Percentiles rank a stretch among this genome's conserved stretches.
Evolutionary conservation across 1,140 invertebrate species (phyloP).

Genomic region (Drosophila ambigua): DNA sequence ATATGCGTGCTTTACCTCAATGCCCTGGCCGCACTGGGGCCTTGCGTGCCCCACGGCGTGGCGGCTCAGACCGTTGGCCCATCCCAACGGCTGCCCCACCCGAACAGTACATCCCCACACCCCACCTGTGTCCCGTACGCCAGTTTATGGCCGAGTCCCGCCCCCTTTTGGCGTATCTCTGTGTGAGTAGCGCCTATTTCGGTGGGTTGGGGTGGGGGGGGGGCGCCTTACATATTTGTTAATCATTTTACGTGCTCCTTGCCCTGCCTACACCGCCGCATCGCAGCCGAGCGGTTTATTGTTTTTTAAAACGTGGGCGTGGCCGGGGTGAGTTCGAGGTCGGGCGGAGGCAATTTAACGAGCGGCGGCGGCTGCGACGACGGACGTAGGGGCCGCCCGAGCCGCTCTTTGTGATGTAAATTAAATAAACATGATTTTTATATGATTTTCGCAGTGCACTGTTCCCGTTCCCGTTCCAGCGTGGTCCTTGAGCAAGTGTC

Average conservation of each 20-base stretch:
- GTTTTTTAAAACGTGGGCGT: constrained; percentile 73
- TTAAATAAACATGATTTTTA: constrained; percentile 82
- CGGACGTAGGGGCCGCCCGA: not conserved
- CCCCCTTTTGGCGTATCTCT: constrained; percentile 7
- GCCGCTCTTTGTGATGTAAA: constrained; percentile 67
- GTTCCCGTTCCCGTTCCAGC: constrained; percentile 10
- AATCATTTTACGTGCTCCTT: constrained; percentile 67
- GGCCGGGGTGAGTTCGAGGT: constrained; percentile 3
- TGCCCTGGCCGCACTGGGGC: constrained; percentile 35
- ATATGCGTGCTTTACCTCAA: constrained; percentile 63
- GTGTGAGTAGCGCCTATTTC: constrained; percentile 38
- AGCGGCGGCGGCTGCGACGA: constrained; percentile 37
- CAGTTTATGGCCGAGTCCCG: constrained; percentile 32
- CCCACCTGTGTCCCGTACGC: constrained; percentile 40
- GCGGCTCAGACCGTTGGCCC: not conserved
- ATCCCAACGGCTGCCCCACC: not conserved
- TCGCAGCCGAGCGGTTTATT: constrained; percentile 49
- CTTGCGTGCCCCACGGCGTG: constrained; percentile 57
- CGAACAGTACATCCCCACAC: not conserved
- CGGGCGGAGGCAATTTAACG: constrained; percentile 63
- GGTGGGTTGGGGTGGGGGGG: constrained; percentile 3
- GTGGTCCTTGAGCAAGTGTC: constrained; percentile 21
- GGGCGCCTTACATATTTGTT: constrained; percentile 55
- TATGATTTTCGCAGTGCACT: constrained; percentile 57
- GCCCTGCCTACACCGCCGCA: not conserved